These are phyloP conservation scores for Serrognathus titanus DNA, from an alignment of 2,888 invertebrate species.

Conservation along the genomic window DNA sequence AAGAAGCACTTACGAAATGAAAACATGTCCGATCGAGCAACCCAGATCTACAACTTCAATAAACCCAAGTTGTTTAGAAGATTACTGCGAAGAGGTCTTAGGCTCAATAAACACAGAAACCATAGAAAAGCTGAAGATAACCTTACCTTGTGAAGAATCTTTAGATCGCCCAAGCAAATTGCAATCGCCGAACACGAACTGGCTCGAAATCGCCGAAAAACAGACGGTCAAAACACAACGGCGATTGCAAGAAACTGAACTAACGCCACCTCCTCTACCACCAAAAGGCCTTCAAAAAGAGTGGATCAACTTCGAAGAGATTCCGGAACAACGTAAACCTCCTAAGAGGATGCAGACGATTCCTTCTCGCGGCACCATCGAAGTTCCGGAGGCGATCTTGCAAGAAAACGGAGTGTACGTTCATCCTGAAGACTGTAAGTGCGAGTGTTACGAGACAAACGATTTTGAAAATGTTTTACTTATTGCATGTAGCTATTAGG, in stretches of 20 bases:
- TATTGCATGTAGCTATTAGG: no score
- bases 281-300: constrained; percentile 52
- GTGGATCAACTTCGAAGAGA: constrained; percentile 86
- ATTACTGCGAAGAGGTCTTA: constrained; percentile 56
- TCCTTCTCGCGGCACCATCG: constrained; percentile 56
- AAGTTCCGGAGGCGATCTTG: constrained; percentile 46
- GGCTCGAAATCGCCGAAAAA: constrained; percentile 63
- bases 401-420: constrained; percentile 61
- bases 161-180: constrained; percentile 21
- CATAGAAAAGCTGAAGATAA: constrained; percentile 67
- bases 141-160: constrained; percentile 56
- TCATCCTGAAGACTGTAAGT: constrained; percentile 82
- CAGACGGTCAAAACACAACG: constrained; percentile 50
- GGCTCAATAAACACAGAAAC: constrained; percentile 39
- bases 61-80: constrained; percentile 67
- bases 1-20: constrained; percentile 58
- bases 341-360: constrained; percentile 81
- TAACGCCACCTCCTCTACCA: constrained; percentile 51
- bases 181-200: constrained; percentile 53
- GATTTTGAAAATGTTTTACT: no score
- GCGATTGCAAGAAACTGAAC: constrained; percentile 34
- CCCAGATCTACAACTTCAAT: constrained; percentile 71
- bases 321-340: constrained; percentile 76
- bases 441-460: constrained; percentile 72
- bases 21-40: constrained; percentile 69